Evolutionary conservation across 2,888 invertebrate species (phyloP), one percentile per base, ranked within the genome.

Genomic region (Mylabris sibirica): DNA sequence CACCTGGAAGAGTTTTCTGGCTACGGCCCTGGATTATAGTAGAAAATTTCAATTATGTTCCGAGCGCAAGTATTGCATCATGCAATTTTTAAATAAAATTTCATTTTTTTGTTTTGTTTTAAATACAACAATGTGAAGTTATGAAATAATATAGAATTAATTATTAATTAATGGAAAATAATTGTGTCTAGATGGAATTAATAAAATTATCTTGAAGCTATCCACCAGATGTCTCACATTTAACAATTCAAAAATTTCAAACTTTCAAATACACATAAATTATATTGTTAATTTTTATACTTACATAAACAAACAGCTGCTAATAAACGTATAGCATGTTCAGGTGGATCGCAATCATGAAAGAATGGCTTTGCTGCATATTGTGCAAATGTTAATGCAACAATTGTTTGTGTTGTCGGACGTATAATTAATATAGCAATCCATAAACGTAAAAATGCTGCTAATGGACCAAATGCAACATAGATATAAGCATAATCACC

Each of bases 401-500:
- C 93, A 72, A 97, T 95, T 8, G 97, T 94, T 85, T 93, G 89
- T 5, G 94, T 92, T 3, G 94, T 93, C 1, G 95, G 95, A 72
- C 93, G 87, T 78, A 94, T 92, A 80, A 95, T 92, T 64, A 94
- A 86, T 72, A 94, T 84, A 0, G 93, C 93, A 62, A 95, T 92
- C 96, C 96, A 96, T 68, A 96, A 87, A 70, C 93, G 89, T 59
- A 96, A 86, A 82, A 96, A 97, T 12, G 93, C 96, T 1, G 92
- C 90, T 68, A 96, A 86, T 0, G 94, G 94, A n/a, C 96, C 96
- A 83, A 96, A 96, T 26, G 96, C 94, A 62, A 93, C 91, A 81
- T 93, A 89, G 74, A 96, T 92, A 85, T 97, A 97, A 41, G 95
- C 95, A 85, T 96, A 96, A 84, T 97, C 96, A 65, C 95, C 96